Conservation (phyloP, 2,888 invertebrate genomes). For the Neoaliturus tenellus region DNA sequence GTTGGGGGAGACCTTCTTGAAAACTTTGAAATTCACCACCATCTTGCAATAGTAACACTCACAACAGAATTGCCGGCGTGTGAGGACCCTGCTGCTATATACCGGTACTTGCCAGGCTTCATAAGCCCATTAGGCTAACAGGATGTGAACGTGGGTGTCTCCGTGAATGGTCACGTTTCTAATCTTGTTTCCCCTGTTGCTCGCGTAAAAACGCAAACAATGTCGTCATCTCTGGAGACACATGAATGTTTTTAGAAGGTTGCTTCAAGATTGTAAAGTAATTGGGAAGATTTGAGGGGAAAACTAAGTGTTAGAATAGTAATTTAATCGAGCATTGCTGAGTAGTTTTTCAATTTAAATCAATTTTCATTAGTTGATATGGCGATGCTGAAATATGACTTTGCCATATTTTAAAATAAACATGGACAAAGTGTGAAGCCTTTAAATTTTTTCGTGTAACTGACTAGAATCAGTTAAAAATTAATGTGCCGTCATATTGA, state of each 20-base stretch:
- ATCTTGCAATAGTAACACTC: slow-evolving; percentile 72
- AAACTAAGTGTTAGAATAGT: too few relatives aligned
- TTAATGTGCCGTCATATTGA: too few relatives aligned
- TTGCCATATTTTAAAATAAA: too few relatives aligned
- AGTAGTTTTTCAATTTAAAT: too few relatives aligned
- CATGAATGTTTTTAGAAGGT: neutral
- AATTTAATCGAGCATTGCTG: too few relatives aligned
- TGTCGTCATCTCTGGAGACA: neutral
- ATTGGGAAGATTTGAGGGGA: too few relatives aligned
- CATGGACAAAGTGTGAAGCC: too few relatives aligned
- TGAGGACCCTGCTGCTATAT: neutral
- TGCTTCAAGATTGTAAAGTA: too few relatives aligned
- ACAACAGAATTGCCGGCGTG: slow-evolving; percentile 20
- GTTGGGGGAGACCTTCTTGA: slow-evolving; percentile 93
- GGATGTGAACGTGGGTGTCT: neutral
- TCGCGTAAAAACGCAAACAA: slow-evolving; percentile 13
- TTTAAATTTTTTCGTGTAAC: too few relatives aligned
- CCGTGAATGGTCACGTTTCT: slow-evolving; percentile 29
- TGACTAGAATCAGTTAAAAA: too few relatives aligned
- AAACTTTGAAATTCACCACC: slow-evolving; percentile 95
- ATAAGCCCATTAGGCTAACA: slow-evolving; percentile 15
- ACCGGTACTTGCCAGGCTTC: slow-evolving; percentile 11
- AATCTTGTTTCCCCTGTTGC: neutral
- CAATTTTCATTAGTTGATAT: too few relatives aligned
- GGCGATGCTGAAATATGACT: too few relatives aligned